Base-by-base conservation (phyloP, 2,888 invertebrate species). In the Chydorus sphaericus region DNA sequence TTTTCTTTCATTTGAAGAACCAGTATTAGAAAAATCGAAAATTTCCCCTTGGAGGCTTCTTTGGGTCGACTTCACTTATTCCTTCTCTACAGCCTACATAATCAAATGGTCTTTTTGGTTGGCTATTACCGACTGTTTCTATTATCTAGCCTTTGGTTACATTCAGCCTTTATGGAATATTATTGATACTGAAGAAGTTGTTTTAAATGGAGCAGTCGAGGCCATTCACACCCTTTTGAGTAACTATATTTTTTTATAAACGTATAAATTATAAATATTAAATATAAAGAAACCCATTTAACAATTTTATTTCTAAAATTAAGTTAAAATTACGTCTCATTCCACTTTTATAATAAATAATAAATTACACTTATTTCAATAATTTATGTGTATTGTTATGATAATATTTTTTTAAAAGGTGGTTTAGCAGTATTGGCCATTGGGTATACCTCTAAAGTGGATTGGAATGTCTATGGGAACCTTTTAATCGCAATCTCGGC, bases 101-200 rank as follows among this genome's bases (percentile, higher is more conserved):
- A 60, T 82, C 3, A 79, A 80, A 66, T 86, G 85, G 85, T 84
- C 83, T 4, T 59, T 83, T 14, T 86, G 84, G 84, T 85, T 83
- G 82, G 76, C 83, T 0, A 68, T 83, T 55, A 80, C 82, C 1
- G 81, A 81, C 18, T 81, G 82, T 62, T 83, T 83, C 8, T 82
- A 80, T 66, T 71, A 80, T 37, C 83, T 83, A 72, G 77, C 83
- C 10, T 79, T 81, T 64, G 77, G 75, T 20, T 93, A 90, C 67
- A 76, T 85, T 62, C 93, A 94, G 69, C 75, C 88, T 7, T 70
- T 94, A 38, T 93, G 91, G 90, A 77, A 79, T 60, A 75, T 77
- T 53, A 80, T 83, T 59, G 60, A 60, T 64, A 18, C 39, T n/a
- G 8, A 10, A 7, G 73, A 18, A 66, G 68, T 49, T n/a, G 57